Percentiles rank a stretch among this genome's conserved stretches.
Evolutionary conservation across 35 echinoderm and acorn worm species (phyloP).

Genomic region (Anneissia japonica): DNA sequence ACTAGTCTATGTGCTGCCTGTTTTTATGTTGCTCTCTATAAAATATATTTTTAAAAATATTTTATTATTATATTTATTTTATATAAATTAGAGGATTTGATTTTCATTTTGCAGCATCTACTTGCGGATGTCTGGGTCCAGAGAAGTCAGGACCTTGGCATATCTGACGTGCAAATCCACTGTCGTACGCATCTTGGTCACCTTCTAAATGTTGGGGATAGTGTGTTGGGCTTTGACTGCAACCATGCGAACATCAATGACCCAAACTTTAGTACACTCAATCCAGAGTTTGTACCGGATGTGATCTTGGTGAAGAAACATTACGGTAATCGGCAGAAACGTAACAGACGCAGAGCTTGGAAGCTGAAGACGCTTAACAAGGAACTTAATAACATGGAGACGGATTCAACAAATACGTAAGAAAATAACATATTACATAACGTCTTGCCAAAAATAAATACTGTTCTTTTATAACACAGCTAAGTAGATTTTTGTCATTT

Average conservation of each 20-base stretch:
- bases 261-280: conserved; percentile 67
- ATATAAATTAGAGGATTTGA: too few relatives aligned
- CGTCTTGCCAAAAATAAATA: too few relatives aligned
- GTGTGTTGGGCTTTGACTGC: conserved; percentile 72
- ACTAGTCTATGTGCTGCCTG: too few relatives aligned
- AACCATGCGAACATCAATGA: conserved; percentile 78
- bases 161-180: conserved; percentile 81
- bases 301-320: conserved; percentile 78
- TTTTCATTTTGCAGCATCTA: conserved; percentile 58
- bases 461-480: too few relatives aligned
- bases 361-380: conserved; percentile 79
- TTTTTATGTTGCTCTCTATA: too few relatives aligned
- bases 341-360: conserved; percentile 75
- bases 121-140: conserved; percentile 94
- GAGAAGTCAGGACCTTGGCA: conserved; percentile 64
- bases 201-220: conserved; percentile 70
- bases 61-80: too few relatives aligned
- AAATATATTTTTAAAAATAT: too few relatives aligned
- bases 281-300: conserved; percentile 55
- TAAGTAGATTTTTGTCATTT: too few relatives aligned
- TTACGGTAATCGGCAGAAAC: conserved; percentile 60
- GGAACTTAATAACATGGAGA: conserved; percentile 35
- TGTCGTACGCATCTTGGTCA: conserved; percentile 86
- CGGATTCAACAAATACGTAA: conserved; percentile 55
- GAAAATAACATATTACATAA: conserved; percentile 38